Percentiles rank a stretch among this genome's conserved stretches.
These are phyloP conservation scores for Morus bassanus DNA, from an alignment of 2,797 vertebrate species.

Conservation along the genomic window DNA sequence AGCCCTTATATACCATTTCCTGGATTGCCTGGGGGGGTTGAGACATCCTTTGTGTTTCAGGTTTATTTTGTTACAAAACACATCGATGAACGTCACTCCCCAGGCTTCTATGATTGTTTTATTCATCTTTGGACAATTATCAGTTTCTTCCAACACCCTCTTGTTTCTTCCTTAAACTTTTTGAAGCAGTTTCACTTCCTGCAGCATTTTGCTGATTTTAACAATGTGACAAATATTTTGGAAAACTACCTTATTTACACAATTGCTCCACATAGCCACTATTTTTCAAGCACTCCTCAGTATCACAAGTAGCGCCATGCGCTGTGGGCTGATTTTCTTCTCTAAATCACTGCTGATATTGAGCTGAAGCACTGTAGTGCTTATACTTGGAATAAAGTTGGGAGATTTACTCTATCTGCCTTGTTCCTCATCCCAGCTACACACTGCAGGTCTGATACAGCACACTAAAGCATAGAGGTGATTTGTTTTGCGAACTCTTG, in stretches of 20 bases:
- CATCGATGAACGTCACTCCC: not conserved
- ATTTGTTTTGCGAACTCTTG: not conserved
- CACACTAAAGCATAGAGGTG: too few relatives aligned
- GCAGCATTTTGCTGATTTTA: not conserved
- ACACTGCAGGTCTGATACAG: not conserved
- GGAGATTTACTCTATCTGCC: not conserved
- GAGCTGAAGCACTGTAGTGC: not conserved
- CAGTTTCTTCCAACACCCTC: constrained; percentile 20
- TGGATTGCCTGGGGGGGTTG: not conserved
- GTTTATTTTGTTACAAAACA: not conserved
- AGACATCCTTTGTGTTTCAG: not conserved
- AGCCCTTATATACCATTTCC: not conserved
- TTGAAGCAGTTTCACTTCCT: not conserved
- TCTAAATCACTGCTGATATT: not conserved
- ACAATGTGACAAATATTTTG: not conserved
- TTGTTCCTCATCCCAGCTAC: not conserved
- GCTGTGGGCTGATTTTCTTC: not conserved
- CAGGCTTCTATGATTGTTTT: not conserved
- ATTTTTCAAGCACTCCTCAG: not conserved
- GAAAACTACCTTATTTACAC: not conserved
- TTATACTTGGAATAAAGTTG: not conserved
- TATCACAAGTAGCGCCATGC: not conserved
- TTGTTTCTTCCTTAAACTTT: not conserved
- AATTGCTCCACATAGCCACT: not conserved
- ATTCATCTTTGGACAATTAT: not conserved